phyloP scores from a whole-genome alignment of 2,113 vertebrate genomes.

The Microtus montanus region DNA sequence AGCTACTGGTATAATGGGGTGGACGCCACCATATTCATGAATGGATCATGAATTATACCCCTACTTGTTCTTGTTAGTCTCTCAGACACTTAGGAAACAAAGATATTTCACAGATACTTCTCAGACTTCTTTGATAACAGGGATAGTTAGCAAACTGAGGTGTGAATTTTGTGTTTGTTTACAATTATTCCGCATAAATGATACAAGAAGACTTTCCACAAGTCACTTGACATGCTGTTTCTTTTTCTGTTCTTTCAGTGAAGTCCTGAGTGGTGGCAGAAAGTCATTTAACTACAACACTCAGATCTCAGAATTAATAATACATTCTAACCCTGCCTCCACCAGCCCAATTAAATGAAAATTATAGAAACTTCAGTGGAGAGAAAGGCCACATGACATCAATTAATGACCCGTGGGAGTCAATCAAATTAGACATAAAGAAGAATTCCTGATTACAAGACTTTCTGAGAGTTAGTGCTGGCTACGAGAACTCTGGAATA shows the following conservation, averaged over 20 bases:
- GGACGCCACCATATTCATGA: background rate
- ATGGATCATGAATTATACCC: background rate
- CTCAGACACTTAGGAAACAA: background rate
- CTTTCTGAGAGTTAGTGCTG: constrained; percentile 41
- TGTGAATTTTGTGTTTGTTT: background rate
- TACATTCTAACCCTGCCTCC: background rate
- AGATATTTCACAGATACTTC: background rate
- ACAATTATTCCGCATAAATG: background rate
- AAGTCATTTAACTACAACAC: constrained; percentile 1
- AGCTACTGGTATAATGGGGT: background rate
- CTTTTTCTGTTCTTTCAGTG: constrained; percentile 18
- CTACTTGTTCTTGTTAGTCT: background rate
- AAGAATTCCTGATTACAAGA: constrained; percentile 40
- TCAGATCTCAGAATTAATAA: constrained; percentile 30
- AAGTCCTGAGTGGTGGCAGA: background rate
- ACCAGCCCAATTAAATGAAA: constrained; percentile 35
- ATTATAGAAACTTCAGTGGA: background rate
- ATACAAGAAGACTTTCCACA: constrained; percentile 17
- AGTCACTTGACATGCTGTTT: background rate
- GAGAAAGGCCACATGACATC: background rate
- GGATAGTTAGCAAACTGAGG: background rate
- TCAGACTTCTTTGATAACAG: constrained; percentile 1
- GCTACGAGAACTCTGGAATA: background rate
- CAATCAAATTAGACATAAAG: constrained; percentile 48
- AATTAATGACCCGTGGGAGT: constrained; percentile 17